Evolutionary conservation across 1,140 invertebrate genomes (phyloP), one percentile per base, ranked within the genome.

Genomic region (Musca vetustissima): DNA sequence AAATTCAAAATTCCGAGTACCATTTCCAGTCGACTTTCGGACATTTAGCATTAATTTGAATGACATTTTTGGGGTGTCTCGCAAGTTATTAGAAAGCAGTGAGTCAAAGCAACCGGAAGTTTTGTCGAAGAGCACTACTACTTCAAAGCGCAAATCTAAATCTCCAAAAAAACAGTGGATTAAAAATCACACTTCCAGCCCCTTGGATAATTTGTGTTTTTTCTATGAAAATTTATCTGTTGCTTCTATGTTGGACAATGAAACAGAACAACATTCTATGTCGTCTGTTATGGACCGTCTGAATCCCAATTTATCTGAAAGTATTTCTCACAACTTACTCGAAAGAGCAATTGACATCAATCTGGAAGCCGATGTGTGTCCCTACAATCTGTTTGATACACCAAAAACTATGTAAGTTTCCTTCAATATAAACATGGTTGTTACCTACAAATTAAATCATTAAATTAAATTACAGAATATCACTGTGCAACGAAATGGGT

Each of bases 121-220:
- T 22, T 22, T 24, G 19, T 6, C 24, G 15, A 57, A 57, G 17
- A 0, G 7, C 17, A 61, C 24, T 17, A 7, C 36, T 15, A 19
- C 59, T 28, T 24, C 61, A 52, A 72, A 77, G 57, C 76, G 79
- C 1, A 81, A 76, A 70, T 76, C 74, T 8, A 74, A 76, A 22
- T 78, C 77, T 61, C 79, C 77, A 28, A 81, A 81, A 70, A 80
- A 79, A 67, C 69, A 75, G 52, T 77, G 74, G 76, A 64, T 79
- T 1, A 77, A 66, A 66, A 77, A 67, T 2, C 73, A 71, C 36
- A 72, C 72, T 36, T 13, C 14, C 15, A 17, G 13, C n/a, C 71
- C 78, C 0, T 50, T 80, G 15, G 67, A 70, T 25, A 67, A 68
- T 0, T 14, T 81, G 24, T 70, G 76, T 2, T 49, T 67, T 13